Evolutionary conservation across 2,113 vertebrate species (phyloP), one percentile per base, ranked within the genome.

Genomic region (Riparia riparia): DNA sequence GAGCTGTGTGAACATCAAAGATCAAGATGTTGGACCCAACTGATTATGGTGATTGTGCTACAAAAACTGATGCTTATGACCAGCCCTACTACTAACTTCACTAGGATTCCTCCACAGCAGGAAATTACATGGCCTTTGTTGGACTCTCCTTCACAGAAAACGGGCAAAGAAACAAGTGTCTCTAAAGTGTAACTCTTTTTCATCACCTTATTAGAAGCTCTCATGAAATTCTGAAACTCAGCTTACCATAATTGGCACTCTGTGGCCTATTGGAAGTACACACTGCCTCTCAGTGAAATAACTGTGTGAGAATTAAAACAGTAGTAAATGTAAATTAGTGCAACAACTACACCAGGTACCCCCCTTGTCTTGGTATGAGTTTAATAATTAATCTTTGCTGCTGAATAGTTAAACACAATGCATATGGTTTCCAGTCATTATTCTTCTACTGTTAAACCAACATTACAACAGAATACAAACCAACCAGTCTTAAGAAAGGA

Each of bases 371-470:
- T 69, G 34, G 63, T 76, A 53, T 61, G 50, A 95, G 93, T 79
- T 97, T 97, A 97, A 97, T 96, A 3, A 95, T 96, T 97, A 76
- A 97, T 82, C 71, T 82, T 73, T 42, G 79, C 87, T 85, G 78
- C 19, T 97, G 63, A 97, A 95, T 95, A 95, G 87, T 92, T 97
- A 95, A 97, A 93, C 73, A 93, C 78, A 90, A 93, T 32, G 78
- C 58, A 63, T 76, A 95, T 53, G 89, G 81, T 94, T 96, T 93
- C 87, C 87, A 58, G 45, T 22, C 8, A 2, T 86, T 94, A 94
- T 41, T 93, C 47, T 89, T 82, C 71, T 86, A 29, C 79, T 51
- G 29, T 89, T 71, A 95, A 95, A 83, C 26, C 45, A 95, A 47
- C 53, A 78, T 78, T 68, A 78, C 50, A 90, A 85, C 41, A 77